phyloP scores from a whole-genome alignment of 2,888 invertebrate genomes.

The Pyrrhosoma nymphula region DNA sequence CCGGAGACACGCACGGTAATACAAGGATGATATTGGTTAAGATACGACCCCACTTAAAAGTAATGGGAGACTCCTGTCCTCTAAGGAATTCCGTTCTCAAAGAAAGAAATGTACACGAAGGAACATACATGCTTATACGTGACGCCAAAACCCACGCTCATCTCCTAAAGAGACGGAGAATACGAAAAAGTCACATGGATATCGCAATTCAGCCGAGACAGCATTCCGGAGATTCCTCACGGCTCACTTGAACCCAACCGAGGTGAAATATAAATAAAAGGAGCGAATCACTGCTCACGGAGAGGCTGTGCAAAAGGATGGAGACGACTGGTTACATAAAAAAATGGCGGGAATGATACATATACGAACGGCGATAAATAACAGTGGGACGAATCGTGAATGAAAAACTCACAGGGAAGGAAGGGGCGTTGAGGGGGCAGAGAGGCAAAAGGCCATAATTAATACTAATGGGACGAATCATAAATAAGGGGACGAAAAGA shows the following conservation, averaged over 20 bases:
- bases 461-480: constrained; percentile 29
- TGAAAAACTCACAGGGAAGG: not conserved
- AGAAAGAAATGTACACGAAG: not conserved
- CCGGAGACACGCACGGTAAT: not conserved
- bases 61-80: constrained; percentile 14
- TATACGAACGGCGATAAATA: not conserved
- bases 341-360: not conserved
- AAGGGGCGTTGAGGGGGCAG: not conserved
- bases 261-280: constrained; percentile 26
- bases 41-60: not conserved
- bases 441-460: not conserved
- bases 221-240: not conserved
- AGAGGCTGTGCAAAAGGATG: not conserved
- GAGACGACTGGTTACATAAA: not conserved
- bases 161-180: not conserved
- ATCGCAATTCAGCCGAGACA: not conserved
- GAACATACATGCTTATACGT: not conserved
- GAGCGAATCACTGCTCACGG: not conserved
- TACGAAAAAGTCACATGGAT: not conserved
- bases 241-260: not conserved
- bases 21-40: not conserved
- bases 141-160: not conserved
- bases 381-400: constrained; percentile 2
- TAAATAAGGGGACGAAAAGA: not conserved
- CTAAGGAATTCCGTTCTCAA: not conserved